Conservation (phyloP, 2,888 invertebrate genomes). For the Eremobia ochroleuca region DNA sequence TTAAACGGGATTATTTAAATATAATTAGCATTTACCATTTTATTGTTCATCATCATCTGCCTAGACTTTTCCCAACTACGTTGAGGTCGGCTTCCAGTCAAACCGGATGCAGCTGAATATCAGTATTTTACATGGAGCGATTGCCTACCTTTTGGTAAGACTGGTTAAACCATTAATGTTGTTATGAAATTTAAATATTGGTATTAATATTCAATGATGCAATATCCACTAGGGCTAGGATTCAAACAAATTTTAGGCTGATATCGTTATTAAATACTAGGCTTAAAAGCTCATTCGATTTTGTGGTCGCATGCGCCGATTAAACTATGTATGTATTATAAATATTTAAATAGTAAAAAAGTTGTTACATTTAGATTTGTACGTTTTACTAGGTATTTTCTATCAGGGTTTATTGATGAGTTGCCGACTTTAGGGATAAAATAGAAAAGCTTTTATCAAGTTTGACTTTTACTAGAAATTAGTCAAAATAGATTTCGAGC, state of each 20-base stretch:
- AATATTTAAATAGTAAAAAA: too few relatives aligned
- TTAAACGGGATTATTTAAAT: slow-evolving; percentile 20
- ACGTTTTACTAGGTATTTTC: background rate
- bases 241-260: slow-evolving; percentile 21
- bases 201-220: slow-evolving; percentile 15
- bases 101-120: background rate
- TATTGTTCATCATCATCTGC: background rate
- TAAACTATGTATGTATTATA: background rate
- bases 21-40: slow-evolving; percentile 11
- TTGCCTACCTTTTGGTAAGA: background rate
- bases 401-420: background rate
- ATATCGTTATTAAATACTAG: slow-evolving; percentile 14
- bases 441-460: background rate
- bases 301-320: slow-evolving; percentile 17
- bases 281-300: background rate
- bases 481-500: background rate
- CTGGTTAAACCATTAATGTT: background rate
- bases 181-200: slow-evolving; percentile 16
- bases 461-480: too few relatives aligned
- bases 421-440: background rate
- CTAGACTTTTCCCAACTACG: background rate
- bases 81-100: background rate
- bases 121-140: background rate
- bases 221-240: background rate
- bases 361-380: too few relatives aligned